phyloP scores from a whole-genome alignment of 2,113 vertebrate species.

The Climacteris rufus region DNA sequence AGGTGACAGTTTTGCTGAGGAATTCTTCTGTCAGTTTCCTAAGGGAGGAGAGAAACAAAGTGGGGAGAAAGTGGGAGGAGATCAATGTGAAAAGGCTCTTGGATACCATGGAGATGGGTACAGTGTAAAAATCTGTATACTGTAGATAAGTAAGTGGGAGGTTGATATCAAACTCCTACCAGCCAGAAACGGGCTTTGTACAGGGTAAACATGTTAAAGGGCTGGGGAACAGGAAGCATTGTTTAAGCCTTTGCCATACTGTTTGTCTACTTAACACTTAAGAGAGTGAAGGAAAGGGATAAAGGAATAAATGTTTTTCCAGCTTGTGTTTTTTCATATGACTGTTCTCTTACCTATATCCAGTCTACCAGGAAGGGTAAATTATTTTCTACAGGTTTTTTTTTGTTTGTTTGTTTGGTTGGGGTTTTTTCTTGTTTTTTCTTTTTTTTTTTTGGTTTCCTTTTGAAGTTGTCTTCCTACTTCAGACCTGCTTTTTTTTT shows the following conservation, averaged over 20 bases:
- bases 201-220: slow-evolving; percentile 13
- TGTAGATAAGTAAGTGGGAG: slow-evolving; percentile 61
- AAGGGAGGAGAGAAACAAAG: slow-evolving; percentile 22
- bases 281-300: background rate
- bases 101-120: slow-evolving; percentile 63
- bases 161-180: slow-evolving; percentile 51
- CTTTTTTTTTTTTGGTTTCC: too few species aligned
- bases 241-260: background rate
- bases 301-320: background rate
- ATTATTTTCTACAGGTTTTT: background rate
- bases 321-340: background rate
- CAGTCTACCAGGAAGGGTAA: background rate
- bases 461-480: background rate
- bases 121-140: slow-evolving; percentile 62
- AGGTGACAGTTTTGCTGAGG: slow-evolving; percentile 33
- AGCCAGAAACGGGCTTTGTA: slow-evolving; percentile 31
- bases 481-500: background rate
- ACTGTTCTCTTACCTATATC: background rate
- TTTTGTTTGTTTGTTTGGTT: too few species aligned
- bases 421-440: too few species aligned
- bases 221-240: slow-evolving; percentile 2
- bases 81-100: slow-evolving; percentile 45
- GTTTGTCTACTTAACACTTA: background rate
- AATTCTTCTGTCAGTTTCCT: slow-evolving; percentile 43
- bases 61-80: slow-evolving; percentile 58